Base-by-base conservation (phyloP, 2,113 vertebrate genomes). In the Eubucco bourcierii region DNA sequence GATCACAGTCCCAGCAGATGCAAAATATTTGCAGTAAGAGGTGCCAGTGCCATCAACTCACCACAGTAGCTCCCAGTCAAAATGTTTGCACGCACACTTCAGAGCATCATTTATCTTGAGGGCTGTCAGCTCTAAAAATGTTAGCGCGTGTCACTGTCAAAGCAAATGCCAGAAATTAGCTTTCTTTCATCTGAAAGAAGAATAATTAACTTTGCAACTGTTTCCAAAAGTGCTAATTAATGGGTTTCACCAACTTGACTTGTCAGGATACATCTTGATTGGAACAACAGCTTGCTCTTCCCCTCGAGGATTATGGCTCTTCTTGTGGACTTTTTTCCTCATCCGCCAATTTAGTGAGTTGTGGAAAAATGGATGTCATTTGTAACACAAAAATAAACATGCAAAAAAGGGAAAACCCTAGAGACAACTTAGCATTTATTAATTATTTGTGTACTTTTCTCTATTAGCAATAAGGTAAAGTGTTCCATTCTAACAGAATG, bases 211-310 rank as follows among this genome's bases (percentile, higher is more conserved):
- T 98, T 98, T 97, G 97, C 96, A 97, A 98, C 97, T 98, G 97
- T 98, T 98, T 98, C 97, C 96, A 97, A 97, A 98, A 98, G 97
- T 97, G 98, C 98, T 98, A 98, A 98, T 98, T 98, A 98, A 98
- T 98, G 97, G 96, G 85, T 97, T 98, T 98, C 97, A 96, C 95
- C 96, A 98, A 97, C 96, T 97, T 96, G 97, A 97, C 97, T 97
- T 98, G 98, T 98, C 98, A 98, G 97, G 96, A 97, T 97, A 90
- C 96, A 92, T 74, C 90, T 92, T 44, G 53, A 97, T 96, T 95
- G 77, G 92, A 98, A 92, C 96, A 95, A 94, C 97, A 94, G 94
- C 96, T 87, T 93, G 82, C 34, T 90, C 77, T 95, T 87, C 94
- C 96, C 95, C 93, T 66, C 50, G 95, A 97, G 95, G 93, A 96